These are phyloP conservation scores for Nysson spinosus DNA, from an alignment of 2,888 invertebrate species.

Conservation along the genomic window DNA sequence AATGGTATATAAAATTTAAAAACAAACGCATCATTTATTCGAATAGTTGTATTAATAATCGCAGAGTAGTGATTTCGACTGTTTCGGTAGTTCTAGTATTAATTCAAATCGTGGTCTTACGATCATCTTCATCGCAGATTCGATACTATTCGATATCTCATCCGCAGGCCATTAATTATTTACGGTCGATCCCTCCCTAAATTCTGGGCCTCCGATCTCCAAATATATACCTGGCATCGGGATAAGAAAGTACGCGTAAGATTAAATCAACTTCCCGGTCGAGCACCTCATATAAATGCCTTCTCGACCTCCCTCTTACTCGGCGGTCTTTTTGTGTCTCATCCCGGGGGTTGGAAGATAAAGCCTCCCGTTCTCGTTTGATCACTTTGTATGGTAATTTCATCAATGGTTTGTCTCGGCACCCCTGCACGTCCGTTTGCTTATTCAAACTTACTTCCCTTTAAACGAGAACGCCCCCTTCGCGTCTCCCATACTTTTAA, in stretches of 20 bases:
- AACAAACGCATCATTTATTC: too few relatives aligned
- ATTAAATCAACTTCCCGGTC: conserved; percentile 18
- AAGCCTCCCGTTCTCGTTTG: conserved; percentile 40
- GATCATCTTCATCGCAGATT: conserved; percentile 1
- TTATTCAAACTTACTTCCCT: conserved; percentile 37
- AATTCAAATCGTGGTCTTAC: too few relatives aligned
- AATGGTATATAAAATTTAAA: too few relatives aligned
- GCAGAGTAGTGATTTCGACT: too few relatives aligned
- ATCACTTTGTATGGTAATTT: conserved; percentile 68
- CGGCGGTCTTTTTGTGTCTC: background rate
- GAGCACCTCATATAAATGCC: conserved; percentile 12
- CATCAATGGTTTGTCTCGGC: conserved; percentile 51
- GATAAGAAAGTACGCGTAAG: background rate
- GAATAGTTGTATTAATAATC: too few relatives aligned
- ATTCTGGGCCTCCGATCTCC: conserved; percentile 1
- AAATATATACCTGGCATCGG: background rate
- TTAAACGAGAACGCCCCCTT: conserved; percentile 8
- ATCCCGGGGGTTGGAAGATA: conserved; percentile 14
- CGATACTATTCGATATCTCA: conserved; percentile 22
- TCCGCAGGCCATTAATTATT: conserved; percentile 33
- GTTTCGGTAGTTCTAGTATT: too few relatives aligned
- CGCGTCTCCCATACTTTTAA: background rate
- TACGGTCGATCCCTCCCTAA: conserved; percentile 18
- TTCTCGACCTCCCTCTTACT: conserved; percentile 5
- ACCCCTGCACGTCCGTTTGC: conserved; percentile 41